Conservation (phyloP, 2,113 vertebrate genomes). For the Hippocampus barbouri region DNA sequence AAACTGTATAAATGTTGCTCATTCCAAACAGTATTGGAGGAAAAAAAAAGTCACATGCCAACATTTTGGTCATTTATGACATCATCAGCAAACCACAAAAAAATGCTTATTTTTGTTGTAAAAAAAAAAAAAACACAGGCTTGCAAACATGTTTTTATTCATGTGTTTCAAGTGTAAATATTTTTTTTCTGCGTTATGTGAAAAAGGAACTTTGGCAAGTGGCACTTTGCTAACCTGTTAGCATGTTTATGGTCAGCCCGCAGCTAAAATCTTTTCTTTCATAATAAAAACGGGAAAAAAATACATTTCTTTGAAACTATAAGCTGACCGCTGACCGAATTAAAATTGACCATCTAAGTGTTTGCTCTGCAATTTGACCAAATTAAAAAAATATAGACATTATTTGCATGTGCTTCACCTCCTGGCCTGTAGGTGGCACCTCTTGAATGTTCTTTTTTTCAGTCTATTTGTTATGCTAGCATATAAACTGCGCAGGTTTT, state of each 20-base stretch:
- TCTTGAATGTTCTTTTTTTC: background rate
- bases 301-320: background rate
- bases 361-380: conserved; percentile 33
- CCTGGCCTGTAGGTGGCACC: background rate
- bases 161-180: conserved; percentile 39
- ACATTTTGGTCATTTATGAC: background rate
- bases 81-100: background rate
- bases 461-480: background rate
- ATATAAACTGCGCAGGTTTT: too few species aligned
- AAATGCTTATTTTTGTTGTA: conserved; percentile 37
- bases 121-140: conserved; percentile 15
- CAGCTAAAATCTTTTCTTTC: too few species aligned
- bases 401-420: too few species aligned
- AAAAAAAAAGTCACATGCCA: background rate
- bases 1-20: background rate
- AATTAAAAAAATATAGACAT: conserved; percentile 50
- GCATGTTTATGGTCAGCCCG: background rate
- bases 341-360: background rate
- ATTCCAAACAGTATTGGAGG: background rate
- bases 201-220: background rate
- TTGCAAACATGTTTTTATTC: conserved; percentile 21
- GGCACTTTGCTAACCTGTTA: background rate
- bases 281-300: background rate
- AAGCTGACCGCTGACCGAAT: background rate
- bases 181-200: conserved; percentile 44